Evolutionary conservation across 2,888 invertebrate species (phyloP).

Genomic region (Hirtodrosophila confusa): DNA sequence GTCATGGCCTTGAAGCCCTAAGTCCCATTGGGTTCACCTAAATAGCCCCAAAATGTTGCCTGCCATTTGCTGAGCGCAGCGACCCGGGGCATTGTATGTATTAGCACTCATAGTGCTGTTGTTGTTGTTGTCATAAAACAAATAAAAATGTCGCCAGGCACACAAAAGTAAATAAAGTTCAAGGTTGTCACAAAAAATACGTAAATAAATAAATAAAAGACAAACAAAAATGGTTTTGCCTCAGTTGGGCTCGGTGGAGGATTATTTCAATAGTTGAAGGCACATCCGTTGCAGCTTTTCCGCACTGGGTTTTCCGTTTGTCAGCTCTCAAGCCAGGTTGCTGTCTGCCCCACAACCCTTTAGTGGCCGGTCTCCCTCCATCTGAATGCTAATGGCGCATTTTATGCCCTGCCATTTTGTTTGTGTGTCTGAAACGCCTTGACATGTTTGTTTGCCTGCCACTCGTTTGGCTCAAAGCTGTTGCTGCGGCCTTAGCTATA

Average conservation of each 20-base stretch:
- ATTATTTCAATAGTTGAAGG: conserved; percentile 75
- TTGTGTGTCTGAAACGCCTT: conserved; percentile 59
- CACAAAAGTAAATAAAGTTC: conserved; percentile 44
- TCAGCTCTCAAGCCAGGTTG: conserved; percentile 21
- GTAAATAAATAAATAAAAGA: conserved; percentile 45
- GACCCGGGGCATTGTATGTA: conserved; percentile 41
- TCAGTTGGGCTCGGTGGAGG: conserved; percentile 48
- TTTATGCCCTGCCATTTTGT: conserved; percentile 70
- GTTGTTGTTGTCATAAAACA: conserved; percentile 41
- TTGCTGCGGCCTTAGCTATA: conserved; percentile 46
- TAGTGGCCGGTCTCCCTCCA: conserved; percentile 1
- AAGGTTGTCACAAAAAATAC: conserved; percentile 52
- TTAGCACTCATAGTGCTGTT: conserved; percentile 16
- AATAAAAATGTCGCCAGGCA: conserved; percentile 51
- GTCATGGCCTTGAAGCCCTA: conserved; percentile 33
- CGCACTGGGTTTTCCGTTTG: conserved; percentile 45
- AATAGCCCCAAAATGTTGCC: conserved; percentile 55
- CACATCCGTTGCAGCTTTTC: conserved; percentile 77
- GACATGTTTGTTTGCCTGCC: conserved; percentile 63
- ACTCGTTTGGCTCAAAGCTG: neutral
- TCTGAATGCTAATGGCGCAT: conserved; percentile 70
- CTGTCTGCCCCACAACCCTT: conserved; percentile 18
- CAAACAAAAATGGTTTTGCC: conserved; percentile 32
- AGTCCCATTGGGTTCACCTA: conserved; percentile 66
- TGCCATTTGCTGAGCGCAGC: conserved; percentile 60